These are phyloP conservation scores for Rhinolophus sinicus DNA, from an alignment of 2,113 vertebrate species.

Conservation along the genomic window DNA sequence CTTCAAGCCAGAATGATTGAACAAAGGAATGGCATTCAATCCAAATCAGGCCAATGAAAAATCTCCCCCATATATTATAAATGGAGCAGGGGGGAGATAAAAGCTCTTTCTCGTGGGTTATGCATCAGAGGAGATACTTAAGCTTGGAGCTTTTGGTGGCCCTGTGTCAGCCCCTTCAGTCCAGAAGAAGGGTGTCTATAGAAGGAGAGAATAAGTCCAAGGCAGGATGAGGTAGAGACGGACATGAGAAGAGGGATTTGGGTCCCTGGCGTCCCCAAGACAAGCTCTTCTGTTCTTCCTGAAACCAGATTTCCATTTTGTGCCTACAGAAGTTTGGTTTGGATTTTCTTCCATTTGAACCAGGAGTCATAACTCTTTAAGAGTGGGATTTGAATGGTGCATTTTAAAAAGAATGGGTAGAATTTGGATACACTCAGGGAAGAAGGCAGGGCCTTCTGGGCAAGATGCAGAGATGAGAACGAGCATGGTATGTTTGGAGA, in stretches of 20 bases:
- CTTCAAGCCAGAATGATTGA: not conserved
- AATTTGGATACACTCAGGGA: not conserved
- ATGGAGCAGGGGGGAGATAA: not conserved
- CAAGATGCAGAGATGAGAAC: not conserved
- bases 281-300: not conserved
- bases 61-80: not conserved
- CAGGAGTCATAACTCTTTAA: not conserved
- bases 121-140: not conserved
- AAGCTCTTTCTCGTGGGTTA: not conserved
- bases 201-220: not conserved
- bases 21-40: not conserved
- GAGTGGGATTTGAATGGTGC: not conserved
- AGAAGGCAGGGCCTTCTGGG: not conserved
- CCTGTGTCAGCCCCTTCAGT: not conserved
- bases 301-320: not conserved
- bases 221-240: not conserved
- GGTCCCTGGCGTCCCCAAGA: not conserved
- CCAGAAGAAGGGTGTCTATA: not conserved
- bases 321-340: not conserved
- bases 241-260: not conserved
- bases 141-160: not conserved
- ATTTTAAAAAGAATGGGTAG: not conserved
- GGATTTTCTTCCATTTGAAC: slow-evolving; percentile 26
- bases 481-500: not conserved
- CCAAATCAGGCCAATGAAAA: not conserved